A percentile compares a stretch with the other conserved stretches of the same genome.
Conservation (phyloP, 2,888 invertebrate genomes). For the Beris chalybata region DNA sequence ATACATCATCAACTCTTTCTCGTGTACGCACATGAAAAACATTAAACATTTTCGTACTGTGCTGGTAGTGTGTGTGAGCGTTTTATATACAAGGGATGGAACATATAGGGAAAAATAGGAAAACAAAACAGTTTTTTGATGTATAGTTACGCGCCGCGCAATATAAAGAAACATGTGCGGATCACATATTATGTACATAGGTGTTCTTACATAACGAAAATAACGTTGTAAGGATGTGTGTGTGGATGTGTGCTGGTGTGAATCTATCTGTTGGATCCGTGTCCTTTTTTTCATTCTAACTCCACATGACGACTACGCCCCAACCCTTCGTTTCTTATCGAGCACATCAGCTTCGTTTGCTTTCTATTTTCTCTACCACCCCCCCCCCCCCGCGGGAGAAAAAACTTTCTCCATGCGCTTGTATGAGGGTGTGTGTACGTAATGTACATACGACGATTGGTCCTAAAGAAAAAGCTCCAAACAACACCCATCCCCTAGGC, state of each 20-base stretch:
- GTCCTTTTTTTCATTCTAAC: conserved; percentile 13
- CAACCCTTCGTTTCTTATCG: conserved; percentile 30
- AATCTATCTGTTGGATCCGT: conserved; percentile 18
- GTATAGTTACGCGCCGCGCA: too few relatives aligned
- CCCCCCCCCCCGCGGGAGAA: background rate
- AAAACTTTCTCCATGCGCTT: background rate
- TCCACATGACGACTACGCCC: conserved; percentile 37
- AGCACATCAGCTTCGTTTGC: conserved; percentile 3
- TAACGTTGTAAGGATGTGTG: too few relatives aligned
- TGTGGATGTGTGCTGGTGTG: background rate
- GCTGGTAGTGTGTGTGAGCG: background rate
- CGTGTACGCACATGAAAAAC: conserved; percentile 37
- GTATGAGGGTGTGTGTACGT: conserved; percentile 8
- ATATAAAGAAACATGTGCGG: too few relatives aligned
- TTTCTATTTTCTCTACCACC: background rate
- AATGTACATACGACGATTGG: conserved; percentile 31
- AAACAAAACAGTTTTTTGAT: background rate
- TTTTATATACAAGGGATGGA: conserved; percentile 11
- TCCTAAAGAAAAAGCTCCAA: conserved; percentile 20
- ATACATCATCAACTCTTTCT: conserved; percentile 40
- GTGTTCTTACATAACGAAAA: too few relatives aligned
- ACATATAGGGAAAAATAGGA: conserved; percentile 25
- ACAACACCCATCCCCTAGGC: conserved; percentile 21
- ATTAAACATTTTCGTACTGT: conserved; percentile 26
- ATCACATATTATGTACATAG: too few relatives aligned